Base-by-base conservation (phyloP, 2,888 invertebrate species). In the Sturmia bella region DNA sequence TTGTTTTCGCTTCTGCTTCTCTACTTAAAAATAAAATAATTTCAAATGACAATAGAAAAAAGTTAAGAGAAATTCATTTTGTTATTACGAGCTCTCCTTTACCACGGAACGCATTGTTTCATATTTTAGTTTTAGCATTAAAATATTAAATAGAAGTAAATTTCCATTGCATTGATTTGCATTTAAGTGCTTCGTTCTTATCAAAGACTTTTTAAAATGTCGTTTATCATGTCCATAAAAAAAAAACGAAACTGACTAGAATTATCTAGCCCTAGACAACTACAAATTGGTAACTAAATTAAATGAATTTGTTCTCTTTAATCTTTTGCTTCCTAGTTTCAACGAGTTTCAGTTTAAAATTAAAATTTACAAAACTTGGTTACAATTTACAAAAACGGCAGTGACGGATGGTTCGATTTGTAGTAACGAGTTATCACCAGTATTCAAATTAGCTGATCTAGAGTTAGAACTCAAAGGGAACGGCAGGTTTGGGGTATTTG, bases 201-300 rank as follows among this genome's bases (percentile, higher is more conserved):
- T 64, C 9, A 50, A 59, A 15, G 32, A 50, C n/a, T 43, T 54
- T 43, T 52, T 43, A 43, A 12, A 27, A 41, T 52, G 17, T 17
- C 52, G 39, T 12, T 63, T 56, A 27, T 74, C 48, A n/a, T 48
- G 59, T 54, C 39, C 21, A 15, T 19, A 75, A 87, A 88, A 73
- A 66, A 59, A 76, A 87, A 87, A 86, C 90, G 90, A 90, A 87
- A 87, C 87, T 90, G 90, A 90, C 90, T 90, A 90, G 90, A 90
- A 87, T 86, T 87, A 89, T 89, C 90, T 89, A 90, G 90, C 90
- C 90, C 87, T 89, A 87, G 89, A 89, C 85, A 87, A 88, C 82
- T 78, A 82, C 68, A 69, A 81, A 77, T 69, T 77, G 59, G 48
- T 37, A 37, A 54, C 54, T 74, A 66, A 82, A 64, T 37, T 43